Conservation (phyloP, 1,140 invertebrate genomes). For the Leptinotarsa lineolata region DNA sequence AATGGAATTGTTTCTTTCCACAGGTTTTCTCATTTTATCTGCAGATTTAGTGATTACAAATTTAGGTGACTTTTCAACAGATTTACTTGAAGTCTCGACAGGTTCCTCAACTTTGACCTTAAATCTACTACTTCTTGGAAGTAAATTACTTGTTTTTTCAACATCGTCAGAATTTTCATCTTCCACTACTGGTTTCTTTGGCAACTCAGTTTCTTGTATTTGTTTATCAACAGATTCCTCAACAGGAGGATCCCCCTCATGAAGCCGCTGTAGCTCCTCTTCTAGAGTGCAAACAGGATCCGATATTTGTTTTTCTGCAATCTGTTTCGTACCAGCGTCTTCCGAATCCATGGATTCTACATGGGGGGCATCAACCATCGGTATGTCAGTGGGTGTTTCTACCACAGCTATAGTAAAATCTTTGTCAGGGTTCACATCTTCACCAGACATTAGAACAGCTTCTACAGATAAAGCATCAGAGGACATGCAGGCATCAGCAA, state of each 20-base stretch:
- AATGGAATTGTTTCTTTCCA: background rate
- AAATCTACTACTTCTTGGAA: too few relatives aligned
- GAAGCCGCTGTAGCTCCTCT: constrained; percentile 34
- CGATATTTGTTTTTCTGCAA: background rate
- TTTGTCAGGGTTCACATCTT: background rate
- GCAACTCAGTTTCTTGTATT: background rate
- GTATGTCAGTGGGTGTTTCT: background rate
- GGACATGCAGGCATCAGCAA: background rate
- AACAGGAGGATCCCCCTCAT: constrained; percentile 28
- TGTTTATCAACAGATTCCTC: constrained; percentile 21
- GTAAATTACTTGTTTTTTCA: too few relatives aligned
- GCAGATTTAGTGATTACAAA: background rate
- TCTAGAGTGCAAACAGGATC: constrained; percentile 20
- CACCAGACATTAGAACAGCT: background rate
- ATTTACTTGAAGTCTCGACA: too few relatives aligned
- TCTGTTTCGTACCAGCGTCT: background rate
- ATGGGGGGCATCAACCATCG: background rate
- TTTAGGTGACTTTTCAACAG: background rate
- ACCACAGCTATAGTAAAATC: background rate
- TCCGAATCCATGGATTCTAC: background rate
- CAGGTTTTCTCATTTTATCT: background rate
- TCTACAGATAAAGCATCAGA: constrained; percentile 13
- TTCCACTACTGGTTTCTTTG: background rate
- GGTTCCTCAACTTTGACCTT: too few relatives aligned
- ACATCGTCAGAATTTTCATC: constrained; percentile 18